These are phyloP conservation scores for Lophius piscatorius DNA, from an alignment of 2,113 vertebrate species.

Conservation along the genomic window DNA sequence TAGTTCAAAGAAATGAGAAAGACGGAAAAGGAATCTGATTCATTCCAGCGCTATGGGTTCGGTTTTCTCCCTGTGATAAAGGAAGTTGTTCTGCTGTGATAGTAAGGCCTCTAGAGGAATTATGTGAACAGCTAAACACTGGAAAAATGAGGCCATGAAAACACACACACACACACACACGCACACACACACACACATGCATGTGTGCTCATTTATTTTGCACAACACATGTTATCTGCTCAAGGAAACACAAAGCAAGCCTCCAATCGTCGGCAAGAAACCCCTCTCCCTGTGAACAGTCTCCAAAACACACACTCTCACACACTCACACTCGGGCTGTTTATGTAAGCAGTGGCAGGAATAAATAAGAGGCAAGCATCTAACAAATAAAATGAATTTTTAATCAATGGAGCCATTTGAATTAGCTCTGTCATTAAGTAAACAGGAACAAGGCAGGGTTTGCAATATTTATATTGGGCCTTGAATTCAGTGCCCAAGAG, in stretches of 20 bases:
- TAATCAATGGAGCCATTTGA: conserved; percentile 72
- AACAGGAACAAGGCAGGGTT: conserved; percentile 69
- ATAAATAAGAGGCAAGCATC: conserved; percentile 63
- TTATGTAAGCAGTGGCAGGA: conserved; percentile 42
- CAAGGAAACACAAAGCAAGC: conserved; percentile 40
- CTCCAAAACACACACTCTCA: conserved; percentile 5
- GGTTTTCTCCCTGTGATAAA: conserved; percentile 60
- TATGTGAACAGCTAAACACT: conserved; percentile 71
- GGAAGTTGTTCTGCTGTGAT: conserved; percentile 70
- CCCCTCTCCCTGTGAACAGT: conserved; percentile 10
- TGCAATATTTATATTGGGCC: conserved; percentile 75
- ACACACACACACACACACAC: conserved; percentile 16
- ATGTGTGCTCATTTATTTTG: conserved; percentile 1
- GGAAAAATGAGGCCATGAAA: conserved; percentile 73
- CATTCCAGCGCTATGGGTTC: conserved; percentile 42
- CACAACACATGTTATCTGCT: conserved; percentile 25
- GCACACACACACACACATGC: conserved; percentile 14
- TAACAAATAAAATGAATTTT: conserved; percentile 78
- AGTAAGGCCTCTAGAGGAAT: conserved; percentile 71
- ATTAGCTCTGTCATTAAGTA: conserved; percentile 76
- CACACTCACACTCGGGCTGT: conserved; percentile 19
- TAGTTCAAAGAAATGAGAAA: conserved; percentile 45
- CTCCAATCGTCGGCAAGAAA: conserved; percentile 31
- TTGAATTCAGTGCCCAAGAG: conserved; percentile 58
- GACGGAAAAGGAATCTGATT: conserved; percentile 41